phyloP scores from a whole-genome alignment of 1,140 invertebrate species.

The Aricia agestis region DNA sequence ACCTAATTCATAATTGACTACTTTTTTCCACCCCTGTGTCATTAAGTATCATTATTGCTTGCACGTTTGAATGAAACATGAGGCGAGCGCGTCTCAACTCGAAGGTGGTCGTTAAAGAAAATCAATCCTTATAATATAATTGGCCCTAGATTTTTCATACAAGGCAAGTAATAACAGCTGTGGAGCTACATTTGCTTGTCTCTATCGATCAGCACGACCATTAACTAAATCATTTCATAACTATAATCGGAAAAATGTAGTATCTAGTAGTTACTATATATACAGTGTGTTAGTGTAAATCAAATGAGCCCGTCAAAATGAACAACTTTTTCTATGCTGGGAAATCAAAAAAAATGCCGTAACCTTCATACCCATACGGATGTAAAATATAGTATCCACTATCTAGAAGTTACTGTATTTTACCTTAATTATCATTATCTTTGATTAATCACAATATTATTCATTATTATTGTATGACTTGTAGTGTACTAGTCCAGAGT shows the following conservation, averaged over 20 bases:
- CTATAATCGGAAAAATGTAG: background rate
- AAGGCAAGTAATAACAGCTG: background rate
- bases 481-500: too few relatives aligned
- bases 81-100: conserved; percentile 44
- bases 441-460: too few relatives aligned
- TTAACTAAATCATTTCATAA: background rate
- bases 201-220: background rate
- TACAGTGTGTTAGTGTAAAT: too few relatives aligned
- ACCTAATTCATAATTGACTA: conserved; percentile 8
- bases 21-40: conserved; percentile 23
- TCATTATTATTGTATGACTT: too few relatives aligned
- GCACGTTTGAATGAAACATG: conserved; percentile 54
- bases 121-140: conserved; percentile 53
- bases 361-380: too few relatives aligned
- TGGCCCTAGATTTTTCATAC: conserved; percentile 27
- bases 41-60: conserved; percentile 54
- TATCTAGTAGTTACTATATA: too few relatives aligned
- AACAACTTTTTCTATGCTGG: too few relatives aligned
- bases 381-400: too few relatives aligned
- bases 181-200: background rate
- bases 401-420: too few relatives aligned
- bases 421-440: too few relatives aligned
- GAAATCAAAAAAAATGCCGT: too few relatives aligned
- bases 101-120: conserved; percentile 44
- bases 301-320: too few relatives aligned